These are phyloP conservation scores for Hypercompe scribonia DNA, from an alignment of 2,888 invertebrate species.

Conservation along the genomic window DNA sequence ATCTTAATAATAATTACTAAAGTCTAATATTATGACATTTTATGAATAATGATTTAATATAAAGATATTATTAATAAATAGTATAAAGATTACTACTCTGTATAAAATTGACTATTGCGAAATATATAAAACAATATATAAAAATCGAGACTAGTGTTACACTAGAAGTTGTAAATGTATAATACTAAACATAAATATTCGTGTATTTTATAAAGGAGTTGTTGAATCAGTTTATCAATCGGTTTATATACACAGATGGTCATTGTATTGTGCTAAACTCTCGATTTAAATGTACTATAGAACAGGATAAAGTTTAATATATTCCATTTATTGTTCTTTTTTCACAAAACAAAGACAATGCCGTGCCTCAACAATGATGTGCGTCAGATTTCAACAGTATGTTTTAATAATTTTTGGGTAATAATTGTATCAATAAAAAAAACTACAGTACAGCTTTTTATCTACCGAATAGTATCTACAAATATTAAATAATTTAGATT, in stretches of 20 bases:
- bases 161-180: constrained; percentile 39
- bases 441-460: too few relatives aligned
- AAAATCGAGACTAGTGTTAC: constrained; percentile 49
- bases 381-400: too few relatives aligned
- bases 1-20: constrained; percentile 41
- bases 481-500: too few relatives aligned
- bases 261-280: not conserved
- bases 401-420: too few relatives aligned
- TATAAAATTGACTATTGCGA: constrained; percentile 29
- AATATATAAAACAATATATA: constrained; percentile 17
- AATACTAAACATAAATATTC: constrained; percentile 8
- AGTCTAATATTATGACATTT: constrained; percentile 37
- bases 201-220: constrained; percentile 32
- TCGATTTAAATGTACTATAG: too few relatives aligned
- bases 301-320: not conserved
- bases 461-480: too few relatives aligned
- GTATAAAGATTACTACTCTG: constrained; percentile 15
- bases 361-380: not conserved
- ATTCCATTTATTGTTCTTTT: too few relatives aligned
- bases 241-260: too few relatives aligned
- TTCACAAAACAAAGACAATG: too few relatives aligned
- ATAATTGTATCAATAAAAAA: too few relatives aligned
- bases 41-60: constrained; percentile 23
- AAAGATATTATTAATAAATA: constrained; percentile 15
- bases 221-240: not conserved